Evolutionary conservation across 2,113 vertebrate genomes (phyloP).

Genomic region (Antigone vipio): DNA sequence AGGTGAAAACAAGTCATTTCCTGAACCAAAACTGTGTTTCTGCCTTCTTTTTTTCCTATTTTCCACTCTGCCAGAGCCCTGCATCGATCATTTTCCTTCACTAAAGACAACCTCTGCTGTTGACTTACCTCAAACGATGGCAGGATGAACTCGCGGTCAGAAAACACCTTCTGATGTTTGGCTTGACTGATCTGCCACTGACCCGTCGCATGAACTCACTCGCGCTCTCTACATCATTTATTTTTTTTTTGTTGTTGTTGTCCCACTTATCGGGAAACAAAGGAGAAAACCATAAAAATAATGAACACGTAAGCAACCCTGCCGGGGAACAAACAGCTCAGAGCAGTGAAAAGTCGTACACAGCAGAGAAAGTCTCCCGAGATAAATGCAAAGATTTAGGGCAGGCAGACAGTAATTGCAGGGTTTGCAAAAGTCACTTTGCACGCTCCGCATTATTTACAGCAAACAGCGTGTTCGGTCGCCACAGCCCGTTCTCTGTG

Average conservation of each 20-base stretch:
- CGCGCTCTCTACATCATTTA: background rate
- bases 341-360: background rate
- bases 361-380: background rate
- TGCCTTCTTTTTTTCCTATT: background rate
- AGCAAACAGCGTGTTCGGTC: background rate
- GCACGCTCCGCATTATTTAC: background rate
- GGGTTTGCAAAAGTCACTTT: background rate
- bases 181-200: background rate
- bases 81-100: background rate
- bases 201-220: background rate
- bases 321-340: background rate
- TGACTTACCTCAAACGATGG: background rate
- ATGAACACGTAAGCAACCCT: background rate
- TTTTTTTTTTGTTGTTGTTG: background rate
- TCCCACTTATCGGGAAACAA: background rate
- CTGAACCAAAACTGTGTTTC: background rate
- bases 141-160: background rate
- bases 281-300: background rate
- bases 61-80: background rate
- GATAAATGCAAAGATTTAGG: conserved; percentile 17
- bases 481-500: background rate
- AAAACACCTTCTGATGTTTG: background rate
- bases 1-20: background rate
- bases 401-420: conserved; percentile 9
- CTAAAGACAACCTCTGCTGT: background rate